Evolutionary conservation across 1,140 invertebrate genomes (phyloP), one percentile per base, ranked within the genome.

Genomic region (Lethocerus indicus): DNA sequence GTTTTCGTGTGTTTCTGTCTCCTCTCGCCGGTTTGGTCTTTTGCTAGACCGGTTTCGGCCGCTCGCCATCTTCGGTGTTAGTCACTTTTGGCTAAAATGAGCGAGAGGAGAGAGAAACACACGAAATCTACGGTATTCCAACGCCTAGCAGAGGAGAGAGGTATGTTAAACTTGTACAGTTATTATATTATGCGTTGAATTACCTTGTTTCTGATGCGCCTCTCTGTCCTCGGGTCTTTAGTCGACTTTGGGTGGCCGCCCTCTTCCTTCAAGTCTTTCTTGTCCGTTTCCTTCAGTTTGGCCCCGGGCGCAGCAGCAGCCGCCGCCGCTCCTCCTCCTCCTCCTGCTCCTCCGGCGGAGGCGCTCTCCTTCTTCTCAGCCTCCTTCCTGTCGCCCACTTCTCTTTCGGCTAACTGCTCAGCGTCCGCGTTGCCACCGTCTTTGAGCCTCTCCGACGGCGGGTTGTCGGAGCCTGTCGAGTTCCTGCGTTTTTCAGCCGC

Each of bases 131-230:
- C n/a, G n/a, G n/a, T n/a, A n/a, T n/a, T n/a, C n/a, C n/a, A n/a
- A n/a, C n/a, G n/a, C n/a, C n/a, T n/a, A n/a, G n/a, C n/a, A n/a
- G n/a, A n/a, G n/a, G n/a, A n/a, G n/a, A n/a, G n/a, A n/a, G n/a
- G n/a, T n/a, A n/a, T n/a, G n/a, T n/a, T n/a, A n/a, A n/a, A n/a
- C n/a, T n/a, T n/a, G n/a, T n/a, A n/a, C n/a, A n/a, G n/a, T n/a
- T n/a, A n/a, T n/a, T n/a, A n/a, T n/a, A n/a, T n/a, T n/a, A n/a
- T n/a, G n/a, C n/a, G n/a, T n/a, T n/a, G n/a, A n/a, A n/a, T 53
- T 63, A 78, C 76, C 67, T 79, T 79, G 60, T 79, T 79, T 58
- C 75, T 67, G 59, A 78, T 79, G 56, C 76, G 69, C 48, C 75
- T 68, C 58, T 77, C 75, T 20, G 70, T 58, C 27, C 75, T 66